phyloP scores from a whole-genome alignment of 2,888 invertebrate species.

The Idaea dimidiata region DNA sequence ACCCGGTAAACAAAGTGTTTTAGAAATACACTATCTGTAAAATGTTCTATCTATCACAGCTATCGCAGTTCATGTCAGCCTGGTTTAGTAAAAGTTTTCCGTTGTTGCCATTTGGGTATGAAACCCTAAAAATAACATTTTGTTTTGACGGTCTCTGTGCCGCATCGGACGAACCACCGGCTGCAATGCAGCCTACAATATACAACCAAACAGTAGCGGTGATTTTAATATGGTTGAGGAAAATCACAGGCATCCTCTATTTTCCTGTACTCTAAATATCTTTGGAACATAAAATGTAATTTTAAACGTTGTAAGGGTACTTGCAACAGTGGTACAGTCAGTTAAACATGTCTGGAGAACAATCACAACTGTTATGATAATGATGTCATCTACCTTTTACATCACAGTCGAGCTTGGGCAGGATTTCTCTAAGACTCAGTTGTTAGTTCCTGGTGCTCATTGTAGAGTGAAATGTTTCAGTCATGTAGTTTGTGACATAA shows the following conservation, averaged over 20 bases:
- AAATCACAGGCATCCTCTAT: not conserved
- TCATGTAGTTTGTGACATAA: not conserved
- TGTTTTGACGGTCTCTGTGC: no score
- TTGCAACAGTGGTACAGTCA: not conserved
- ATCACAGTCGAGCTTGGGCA: not conserved
- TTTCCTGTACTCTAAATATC: not conserved
- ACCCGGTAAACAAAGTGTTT: no score
- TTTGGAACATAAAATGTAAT: not conserved
- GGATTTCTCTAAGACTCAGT: not conserved
- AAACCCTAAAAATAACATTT: no score
- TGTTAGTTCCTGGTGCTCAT: not conserved
- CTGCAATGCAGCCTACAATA: no score
- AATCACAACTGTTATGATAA: not conserved
- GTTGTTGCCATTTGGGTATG: no score
- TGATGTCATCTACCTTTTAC: not conserved
- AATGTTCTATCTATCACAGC: no score
- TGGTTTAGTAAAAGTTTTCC: no score
- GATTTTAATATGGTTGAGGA: not conserved
- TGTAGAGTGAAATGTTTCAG: not conserved
- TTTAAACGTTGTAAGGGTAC: not conserved
- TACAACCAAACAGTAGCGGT: no score
- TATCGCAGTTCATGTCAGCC: no score
- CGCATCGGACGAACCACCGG: no score
- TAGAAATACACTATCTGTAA: no score
- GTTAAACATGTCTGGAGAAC: conserved; percentile 1